Evolutionary conservation across 1,140 invertebrate species (phyloP).

Genomic region (Belonocnema kinseyi): DNA sequence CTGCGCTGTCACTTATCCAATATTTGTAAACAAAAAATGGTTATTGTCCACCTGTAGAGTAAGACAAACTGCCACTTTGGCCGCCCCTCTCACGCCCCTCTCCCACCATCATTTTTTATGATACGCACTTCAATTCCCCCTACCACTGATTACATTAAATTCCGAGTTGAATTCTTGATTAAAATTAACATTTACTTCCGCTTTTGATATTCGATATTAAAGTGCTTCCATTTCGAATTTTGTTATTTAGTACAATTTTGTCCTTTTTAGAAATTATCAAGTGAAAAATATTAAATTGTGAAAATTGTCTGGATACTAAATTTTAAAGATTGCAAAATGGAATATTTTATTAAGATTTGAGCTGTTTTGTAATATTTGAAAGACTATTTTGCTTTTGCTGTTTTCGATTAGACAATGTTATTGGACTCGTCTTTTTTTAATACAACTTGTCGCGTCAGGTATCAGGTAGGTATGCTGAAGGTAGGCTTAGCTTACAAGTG

Average conservation of each 20-base stretch:
- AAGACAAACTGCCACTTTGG: slow-evolving; percentile 39
- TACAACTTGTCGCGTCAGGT: slow-evolving; percentile 70
- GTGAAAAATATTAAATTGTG: too few relatives aligned
- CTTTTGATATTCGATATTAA: too few relatives aligned
- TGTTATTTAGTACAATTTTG: too few relatives aligned
- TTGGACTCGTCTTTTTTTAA: slow-evolving; percentile 67
- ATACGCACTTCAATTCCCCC: neutral
- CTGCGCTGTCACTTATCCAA: slow-evolving; percentile 73
- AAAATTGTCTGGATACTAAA: too few relatives aligned
- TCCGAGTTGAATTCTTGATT: too few relatives aligned
- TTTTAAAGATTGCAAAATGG: too few relatives aligned
- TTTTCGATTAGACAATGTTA: slow-evolving; percentile 47
- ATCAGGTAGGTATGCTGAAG: slow-evolving; percentile 65
- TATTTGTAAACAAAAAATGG: slow-evolving; percentile 75
- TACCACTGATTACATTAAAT: too few relatives aligned
- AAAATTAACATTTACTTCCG: too few relatives aligned
- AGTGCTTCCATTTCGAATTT: too few relatives aligned
- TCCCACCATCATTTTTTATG: slow-evolving; percentile 23
- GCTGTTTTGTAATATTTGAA: slow-evolving; percentile 14
- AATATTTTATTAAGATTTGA: too few relatives aligned
- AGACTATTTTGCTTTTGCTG: neutral
- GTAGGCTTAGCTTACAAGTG: slow-evolving; percentile 60
- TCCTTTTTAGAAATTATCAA: too few relatives aligned
- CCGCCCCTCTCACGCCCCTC: neutral
- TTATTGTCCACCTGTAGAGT: slow-evolving; percentile 56